These are phyloP conservation scores for Mythimna albipuncta DNA, from an alignment of 2,888 invertebrate species.

Conservation along the genomic window DNA sequence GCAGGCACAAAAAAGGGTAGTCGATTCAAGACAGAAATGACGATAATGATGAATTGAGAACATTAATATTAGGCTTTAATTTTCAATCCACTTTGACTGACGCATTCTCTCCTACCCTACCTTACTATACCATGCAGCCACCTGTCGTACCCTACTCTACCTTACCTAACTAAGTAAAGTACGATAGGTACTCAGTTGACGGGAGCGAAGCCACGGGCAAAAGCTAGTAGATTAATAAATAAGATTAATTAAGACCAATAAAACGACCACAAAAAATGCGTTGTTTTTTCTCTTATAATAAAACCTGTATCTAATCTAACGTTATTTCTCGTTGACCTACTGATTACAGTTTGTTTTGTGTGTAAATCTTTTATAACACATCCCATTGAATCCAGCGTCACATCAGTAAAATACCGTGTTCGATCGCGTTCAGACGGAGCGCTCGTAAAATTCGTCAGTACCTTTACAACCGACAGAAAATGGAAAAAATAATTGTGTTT, in stretches of 20 bases:
- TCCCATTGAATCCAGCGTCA: slow-evolving; percentile 43
- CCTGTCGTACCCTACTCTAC: too few relatives aligned
- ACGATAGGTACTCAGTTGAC: too few relatives aligned
- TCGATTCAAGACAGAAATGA: neutral
- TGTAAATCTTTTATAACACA: slow-evolving; percentile 50
- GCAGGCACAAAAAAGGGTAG: neutral
- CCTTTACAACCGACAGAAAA: slow-evolving; percentile 18
- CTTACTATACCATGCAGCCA: too few relatives aligned
- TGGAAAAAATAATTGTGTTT: slow-evolving; percentile 48
- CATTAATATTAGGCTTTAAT: too few relatives aligned
- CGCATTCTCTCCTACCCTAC: too few relatives aligned
- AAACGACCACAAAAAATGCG: neutral
- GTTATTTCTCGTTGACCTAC: slow-evolving; percentile 41
- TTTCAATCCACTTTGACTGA: too few relatives aligned
- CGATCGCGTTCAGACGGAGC: slow-evolving; percentile 35
- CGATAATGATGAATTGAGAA: neutral
- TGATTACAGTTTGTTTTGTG: slow-evolving; percentile 15
- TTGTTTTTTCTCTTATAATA: neutral
- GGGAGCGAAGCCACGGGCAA: too few relatives aligned
- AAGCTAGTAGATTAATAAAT: neutral
- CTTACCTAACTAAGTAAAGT: too few relatives aligned
- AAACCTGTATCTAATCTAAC: slow-evolving; percentile 30
- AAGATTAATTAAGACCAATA: neutral
- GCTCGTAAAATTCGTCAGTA: slow-evolving; percentile 32
- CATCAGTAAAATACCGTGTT: slow-evolving; percentile 50